Evolutionary conservation across 2,797 vertebrate species (phyloP).

Genomic region (Myiotriccus ornatus): DNA sequence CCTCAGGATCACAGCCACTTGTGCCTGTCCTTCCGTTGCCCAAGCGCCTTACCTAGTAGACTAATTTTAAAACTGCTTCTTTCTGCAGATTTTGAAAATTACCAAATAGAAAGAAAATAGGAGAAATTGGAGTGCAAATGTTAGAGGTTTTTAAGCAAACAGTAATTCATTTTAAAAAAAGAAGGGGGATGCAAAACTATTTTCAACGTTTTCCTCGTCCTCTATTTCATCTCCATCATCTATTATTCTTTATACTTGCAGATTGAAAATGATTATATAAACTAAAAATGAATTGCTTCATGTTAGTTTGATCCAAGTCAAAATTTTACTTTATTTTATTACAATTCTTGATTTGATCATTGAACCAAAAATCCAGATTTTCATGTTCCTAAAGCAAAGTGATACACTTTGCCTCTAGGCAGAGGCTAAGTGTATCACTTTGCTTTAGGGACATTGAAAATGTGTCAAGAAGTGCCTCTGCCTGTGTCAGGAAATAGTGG

Average conservation of each 20-base stretch:
- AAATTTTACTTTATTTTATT: background rate
- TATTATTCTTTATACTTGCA: background rate
- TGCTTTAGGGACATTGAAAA: background rate
- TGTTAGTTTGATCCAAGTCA: background rate
- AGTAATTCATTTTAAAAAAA: background rate
- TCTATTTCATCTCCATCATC: background rate
- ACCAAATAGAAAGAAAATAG: background rate
- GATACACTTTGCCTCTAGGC: background rate
- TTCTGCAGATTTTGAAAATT: background rate
- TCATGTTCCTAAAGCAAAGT: background rate
- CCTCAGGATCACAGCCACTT: conserved; percentile 52
- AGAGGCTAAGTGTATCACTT: background rate
- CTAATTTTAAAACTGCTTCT: background rate
- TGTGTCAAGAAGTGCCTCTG: background rate
- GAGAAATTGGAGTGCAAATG: background rate
- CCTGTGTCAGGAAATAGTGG: background rate
- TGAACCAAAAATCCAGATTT: background rate
- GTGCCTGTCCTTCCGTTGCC: background rate
- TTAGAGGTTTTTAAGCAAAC: background rate
- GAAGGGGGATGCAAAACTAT: background rate
- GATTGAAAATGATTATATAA: background rate
- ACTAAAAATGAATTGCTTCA: background rate
- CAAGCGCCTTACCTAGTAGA: rapidly evolving
- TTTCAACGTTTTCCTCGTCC: background rate
- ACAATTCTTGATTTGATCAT: background rate